Base-by-base conservation (phyloP, 2,797 vertebrate genomes). In the Arctocebus calabarensis region DNA sequence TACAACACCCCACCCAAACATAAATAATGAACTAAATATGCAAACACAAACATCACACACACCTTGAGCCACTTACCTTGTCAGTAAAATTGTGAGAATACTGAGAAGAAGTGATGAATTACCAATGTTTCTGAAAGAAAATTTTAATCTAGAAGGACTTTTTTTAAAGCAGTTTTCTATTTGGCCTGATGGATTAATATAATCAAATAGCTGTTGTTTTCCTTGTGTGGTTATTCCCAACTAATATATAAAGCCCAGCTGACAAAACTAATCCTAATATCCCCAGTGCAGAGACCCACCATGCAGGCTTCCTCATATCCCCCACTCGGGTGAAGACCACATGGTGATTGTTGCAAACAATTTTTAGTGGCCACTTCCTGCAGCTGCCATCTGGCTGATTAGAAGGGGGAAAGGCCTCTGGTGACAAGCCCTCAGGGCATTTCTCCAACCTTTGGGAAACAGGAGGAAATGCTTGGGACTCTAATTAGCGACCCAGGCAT, bases 381-480 rank as follows among this genome's bases (percentile, higher is more conserved):
- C 96, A 97, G 97, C 95, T 96, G 97, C 94, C 96, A 88, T 94
- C 88, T 90, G 96, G 94, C 96, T 96, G 95, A 97, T 97, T 96
- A 97, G 94, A 84, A 95, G 84, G 84, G 82, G 94, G 20, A 52
- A 85, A 91, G n/a, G 90, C 64, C 84, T 89, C 19, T 45, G 70
- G 93, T 88, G 95, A 97, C 95, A 94, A 94, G 79, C 96, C 86
- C 90, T 25, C 25, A 22, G 85, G 88, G 88, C 95, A 74, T 10
- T 43, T 73, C 92, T 96, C 94, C 85, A 95, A 25, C 92, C 61
- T 74, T 89, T 88, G 73, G 93, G 92, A 96, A 97, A 94, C 73
- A 85, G 97, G 88, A 97, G 95, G 93, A 97, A 97, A 86, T n/a
- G 45, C 37, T 93, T 59, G 34, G 85, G 94, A 86, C 90, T 95